These are phyloP conservation scores for Pammene aurita DNA, from an alignment of 2,888 invertebrate genomes.

Conservation along the genomic window DNA sequence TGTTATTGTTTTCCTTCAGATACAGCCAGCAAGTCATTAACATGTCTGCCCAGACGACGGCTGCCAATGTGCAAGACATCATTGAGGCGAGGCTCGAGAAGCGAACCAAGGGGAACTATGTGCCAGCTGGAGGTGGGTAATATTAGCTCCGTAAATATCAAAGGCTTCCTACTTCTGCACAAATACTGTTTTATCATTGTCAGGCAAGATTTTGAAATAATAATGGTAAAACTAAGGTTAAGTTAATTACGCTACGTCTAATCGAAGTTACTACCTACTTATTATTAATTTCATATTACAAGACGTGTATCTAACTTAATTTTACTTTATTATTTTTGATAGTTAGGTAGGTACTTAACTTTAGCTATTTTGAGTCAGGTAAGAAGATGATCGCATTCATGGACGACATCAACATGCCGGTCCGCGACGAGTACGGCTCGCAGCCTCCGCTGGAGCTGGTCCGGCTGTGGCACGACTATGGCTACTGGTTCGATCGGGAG, in stretches of 20 bases:
- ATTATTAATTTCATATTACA: no score
- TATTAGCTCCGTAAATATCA: neutral
- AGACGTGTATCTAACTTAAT: no score
- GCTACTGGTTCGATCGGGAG: slow-evolving; percentile 93
- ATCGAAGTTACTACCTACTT: no score
- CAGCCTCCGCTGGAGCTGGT: slow-evolving; percentile 94
- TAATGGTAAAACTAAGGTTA: no score
- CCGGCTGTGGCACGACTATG: slow-evolving; percentile 93
- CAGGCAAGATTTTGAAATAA: no score
- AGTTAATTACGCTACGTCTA: no score
- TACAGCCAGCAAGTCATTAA: slow-evolving; percentile 88
- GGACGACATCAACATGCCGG: slow-evolving; percentile 97
- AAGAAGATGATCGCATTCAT: slow-evolving; percentile 93
- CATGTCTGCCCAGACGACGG: slow-evolving; percentile 95
- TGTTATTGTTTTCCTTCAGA: slow-evolving; percentile 48
- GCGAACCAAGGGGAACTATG: slow-evolving; percentile 92
- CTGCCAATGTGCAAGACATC: slow-evolving; percentile 91
- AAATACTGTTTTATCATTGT: no score
- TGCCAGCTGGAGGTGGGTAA: slow-evolving; percentile 87
- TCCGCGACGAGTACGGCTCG: slow-evolving; percentile 93
- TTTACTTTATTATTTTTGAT: no score
- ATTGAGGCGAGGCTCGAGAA: slow-evolving; percentile 95
- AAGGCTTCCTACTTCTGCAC: no score
- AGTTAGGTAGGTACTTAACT: no score
- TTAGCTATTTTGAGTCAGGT: slow-evolving; percentile 52